A percentile compares a stretch with the other conserved stretches of the same genome.
phyloP scores from a whole-genome alignment of 2,888 invertebrate species.

The Slavum lentiscoides region DNA sequence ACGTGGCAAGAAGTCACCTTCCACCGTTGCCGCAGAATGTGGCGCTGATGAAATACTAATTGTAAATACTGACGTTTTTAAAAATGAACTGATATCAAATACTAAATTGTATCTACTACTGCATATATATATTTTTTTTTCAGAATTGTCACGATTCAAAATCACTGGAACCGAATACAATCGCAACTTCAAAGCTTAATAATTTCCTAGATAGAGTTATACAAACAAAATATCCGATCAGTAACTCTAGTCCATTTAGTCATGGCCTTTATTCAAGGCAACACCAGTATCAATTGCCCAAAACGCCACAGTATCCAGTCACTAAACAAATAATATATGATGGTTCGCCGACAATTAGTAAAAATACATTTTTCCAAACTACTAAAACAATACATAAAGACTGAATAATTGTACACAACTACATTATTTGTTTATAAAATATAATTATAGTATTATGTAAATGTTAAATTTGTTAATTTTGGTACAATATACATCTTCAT shows the following conservation, averaged over 20 bases:
- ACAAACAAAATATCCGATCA: constrained; percentile 62
- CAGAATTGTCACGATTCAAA: constrained; percentile 69
- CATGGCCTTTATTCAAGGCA: constrained; percentile 54
- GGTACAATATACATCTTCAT: background rate
- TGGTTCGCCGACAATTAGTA: constrained; percentile 44
- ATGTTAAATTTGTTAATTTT: background rate
- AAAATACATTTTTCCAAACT: constrained; percentile 46
- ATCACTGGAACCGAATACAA: constrained; percentile 90
- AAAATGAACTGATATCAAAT: constrained; percentile 20
- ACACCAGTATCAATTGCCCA: constrained; percentile 32
- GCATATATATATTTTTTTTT: constrained; percentile 54
- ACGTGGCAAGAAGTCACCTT: constrained; percentile 67
- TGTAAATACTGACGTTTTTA: constrained; percentile 60
- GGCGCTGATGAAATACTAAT: constrained; percentile 92
- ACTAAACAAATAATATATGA: constrained; percentile 49
- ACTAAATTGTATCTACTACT: constrained; percentile 31
- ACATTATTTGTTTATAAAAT: constrained; percentile 9
- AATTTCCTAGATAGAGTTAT: constrained; percentile 91
- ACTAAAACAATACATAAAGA: constrained; percentile 51
- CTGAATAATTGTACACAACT: constrained; percentile 11
- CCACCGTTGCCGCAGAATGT: constrained; percentile 82
- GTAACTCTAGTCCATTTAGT: constrained; percentile 55
- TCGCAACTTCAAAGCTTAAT: constrained; percentile 89
- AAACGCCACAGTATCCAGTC: constrained; percentile 40
- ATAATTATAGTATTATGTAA: constrained; percentile 7